These are phyloP conservation scores for Campylorhamphus procurvoides DNA, from an alignment of 2,113 vertebrate species.

Conservation along the genomic window DNA sequence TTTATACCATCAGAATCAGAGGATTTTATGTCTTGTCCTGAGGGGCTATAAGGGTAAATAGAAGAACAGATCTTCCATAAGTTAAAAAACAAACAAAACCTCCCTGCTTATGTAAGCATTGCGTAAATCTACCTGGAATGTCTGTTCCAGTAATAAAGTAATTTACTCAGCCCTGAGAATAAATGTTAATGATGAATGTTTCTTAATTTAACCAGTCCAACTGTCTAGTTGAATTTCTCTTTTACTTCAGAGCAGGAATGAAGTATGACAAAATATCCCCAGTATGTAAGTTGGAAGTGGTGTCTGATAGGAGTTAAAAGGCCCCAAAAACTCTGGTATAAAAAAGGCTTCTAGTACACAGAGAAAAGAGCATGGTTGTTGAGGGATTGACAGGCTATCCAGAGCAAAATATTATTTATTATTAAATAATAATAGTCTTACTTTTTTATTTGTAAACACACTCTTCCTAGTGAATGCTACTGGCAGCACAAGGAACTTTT, in stretches of 20 bases:
- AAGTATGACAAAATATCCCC: neutral
- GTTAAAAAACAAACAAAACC: neutral
- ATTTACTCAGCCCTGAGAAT: neutral
- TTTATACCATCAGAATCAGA: neutral
- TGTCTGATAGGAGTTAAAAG: neutral
- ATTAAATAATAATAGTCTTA: neutral
- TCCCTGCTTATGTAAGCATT: neutral
- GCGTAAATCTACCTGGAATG: neutral
- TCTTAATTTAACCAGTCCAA: neutral
- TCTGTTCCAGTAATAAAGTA: neutral
- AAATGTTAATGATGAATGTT: neutral
- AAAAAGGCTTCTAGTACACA: neutral
- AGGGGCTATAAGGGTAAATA: neutral
- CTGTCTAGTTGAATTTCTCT: neutral
- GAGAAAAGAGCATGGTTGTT: neutral
- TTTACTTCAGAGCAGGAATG: neutral
- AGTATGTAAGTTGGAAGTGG: neutral
- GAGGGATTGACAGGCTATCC: neutral
- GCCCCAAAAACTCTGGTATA: neutral
- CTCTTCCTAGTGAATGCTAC: neutral
- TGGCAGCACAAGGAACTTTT: neutral
- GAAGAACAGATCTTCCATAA: neutral
- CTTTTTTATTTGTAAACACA: neutral
- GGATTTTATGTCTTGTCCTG: neutral
- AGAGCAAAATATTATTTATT: neutral